Percentiles rank a stretch among this genome's conserved stretches.
These are phyloP conservation scores for Resseliella maxima DNA, from an alignment of 2,888 invertebrate species.

Conservation along the genomic window DNA sequence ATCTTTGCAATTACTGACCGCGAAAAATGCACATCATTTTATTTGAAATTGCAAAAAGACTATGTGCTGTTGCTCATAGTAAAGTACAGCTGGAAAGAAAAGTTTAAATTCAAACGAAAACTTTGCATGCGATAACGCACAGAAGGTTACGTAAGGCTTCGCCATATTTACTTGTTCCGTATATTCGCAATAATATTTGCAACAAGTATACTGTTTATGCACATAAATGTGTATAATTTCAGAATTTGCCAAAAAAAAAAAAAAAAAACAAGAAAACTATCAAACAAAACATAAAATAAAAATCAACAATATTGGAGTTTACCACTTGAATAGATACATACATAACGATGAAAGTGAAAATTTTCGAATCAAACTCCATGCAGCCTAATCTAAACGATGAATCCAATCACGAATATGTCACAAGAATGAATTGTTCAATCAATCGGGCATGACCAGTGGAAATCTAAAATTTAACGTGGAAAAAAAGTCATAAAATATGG, in stretches of 20 bases:
- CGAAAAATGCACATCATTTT: conserved; percentile 32
- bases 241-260: not conserved
- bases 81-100: not conserved
- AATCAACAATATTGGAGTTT: not conserved
- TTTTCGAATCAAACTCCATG: not conserved
- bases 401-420: conserved; percentile 4
- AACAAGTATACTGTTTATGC: not conserved
- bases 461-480: not conserved
- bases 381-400: not conserved
- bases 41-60: not conserved
- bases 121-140: conserved; percentile 19
- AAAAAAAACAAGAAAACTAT: not conserved
- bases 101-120: not conserved
- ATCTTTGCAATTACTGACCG: conserved; percentile 28
- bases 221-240: not conserved
- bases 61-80: not conserved
- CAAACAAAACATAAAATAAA: not conserved
- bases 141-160: conserved; percentile 5
- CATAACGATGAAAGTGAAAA: not conserved
- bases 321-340: not conserved
- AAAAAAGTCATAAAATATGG: not conserved
- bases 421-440: not conserved
- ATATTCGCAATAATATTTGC: not conserved
- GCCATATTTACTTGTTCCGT: not conserved
- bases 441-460: not conserved